phyloP scores from a whole-genome alignment of 1,140 invertebrate species.

The Drosophila lowei region DNA sequence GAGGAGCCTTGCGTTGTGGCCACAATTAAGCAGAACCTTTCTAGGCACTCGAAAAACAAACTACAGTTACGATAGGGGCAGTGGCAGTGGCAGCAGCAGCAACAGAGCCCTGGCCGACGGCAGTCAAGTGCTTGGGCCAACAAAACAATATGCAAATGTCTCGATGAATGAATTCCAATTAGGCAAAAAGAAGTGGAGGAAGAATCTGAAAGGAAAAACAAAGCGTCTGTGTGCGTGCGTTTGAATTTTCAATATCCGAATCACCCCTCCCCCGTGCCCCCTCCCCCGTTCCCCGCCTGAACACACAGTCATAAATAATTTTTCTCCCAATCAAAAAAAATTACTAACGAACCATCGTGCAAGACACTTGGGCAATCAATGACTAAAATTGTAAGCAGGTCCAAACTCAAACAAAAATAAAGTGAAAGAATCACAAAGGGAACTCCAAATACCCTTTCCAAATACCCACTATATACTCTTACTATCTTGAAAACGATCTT shows the following conservation, averaged over 20 bases:
- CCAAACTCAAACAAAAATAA: conserved; percentile 43
- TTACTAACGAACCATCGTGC: conserved; percentile 70
- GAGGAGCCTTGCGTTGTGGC: conserved; percentile 43
- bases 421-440: not conserved
- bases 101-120: conserved; percentile 6
- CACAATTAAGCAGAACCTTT: conserved; percentile 81
- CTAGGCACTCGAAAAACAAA: conserved; percentile 72
- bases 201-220: conserved; percentile 34
- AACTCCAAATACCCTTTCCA: conserved; percentile 27
- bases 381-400: conserved; percentile 69
- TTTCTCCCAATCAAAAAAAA: conserved; percentile 76
- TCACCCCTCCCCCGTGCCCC: not conserved
- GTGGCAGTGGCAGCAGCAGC: not conserved
- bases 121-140: conserved; percentile 71
- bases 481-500: no score
- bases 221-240: conserved; percentile 51
- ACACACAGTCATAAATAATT: conserved; percentile 77
- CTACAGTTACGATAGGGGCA: conserved; percentile 71
- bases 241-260: conserved; percentile 68
- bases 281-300: not conserved
- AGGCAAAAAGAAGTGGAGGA: conserved; percentile 65
- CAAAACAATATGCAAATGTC: conserved; percentile 79
- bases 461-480: not conserved
- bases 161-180: conserved; percentile 78
- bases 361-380: conserved; percentile 68